Evolutionary conservation across 2,797 vertebrate species (phyloP), one percentile per base, ranked within the genome.

Genomic region (Sarcoramphus papa): DNA sequence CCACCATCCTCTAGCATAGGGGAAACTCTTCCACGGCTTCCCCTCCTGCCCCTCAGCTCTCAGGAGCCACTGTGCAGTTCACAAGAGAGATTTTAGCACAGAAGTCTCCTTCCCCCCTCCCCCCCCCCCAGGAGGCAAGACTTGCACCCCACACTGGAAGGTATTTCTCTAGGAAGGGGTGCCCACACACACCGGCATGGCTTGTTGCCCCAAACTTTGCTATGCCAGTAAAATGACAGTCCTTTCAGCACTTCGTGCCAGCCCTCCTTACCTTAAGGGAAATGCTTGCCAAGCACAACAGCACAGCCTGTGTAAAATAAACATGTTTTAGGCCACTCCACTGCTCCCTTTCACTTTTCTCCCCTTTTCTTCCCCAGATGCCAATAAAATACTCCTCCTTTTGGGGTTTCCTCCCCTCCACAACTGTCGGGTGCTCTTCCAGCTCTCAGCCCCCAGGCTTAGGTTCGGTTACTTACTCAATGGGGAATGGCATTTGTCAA

Each of bases 1-100:
- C 4, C 18, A 6, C 11, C 4, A 1, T 20, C 22, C n/a, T 27
- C 27, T 41, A n/a, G 7, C 6, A 10, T 0, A 22, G 35, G 24
- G 7, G 11, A 54, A 50, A 62, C 14, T 27, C 28, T 57, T 64
- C 27, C 18, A 53, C n/a, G 59, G 30, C 8, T 40, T 48, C 8
- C 5, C 70, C 21, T 86, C 21, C 35, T 33, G 10, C 27, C 9
- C 5, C 15, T 73, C 27, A 63, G 47, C 15, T 85, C 76, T 83
- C 18, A 20, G 51, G 25, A 88, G 9, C 3, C 20, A 9, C 23
- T 28, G 1, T 23, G 14, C 7, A 14, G 25, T 14, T 78, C 40
- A 28, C 22, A 45, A 41, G 37, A 69, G 11, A n/a, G 6, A 9
- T 50, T 62, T 84, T 30, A 47, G 17, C 41, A 37, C 8, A 35